A percentile compares a stretch with the other conserved stretches of the same genome.
phyloP scores from a whole-genome alignment of 2,113 vertebrate species.

The Oryzias woworae region DNA sequence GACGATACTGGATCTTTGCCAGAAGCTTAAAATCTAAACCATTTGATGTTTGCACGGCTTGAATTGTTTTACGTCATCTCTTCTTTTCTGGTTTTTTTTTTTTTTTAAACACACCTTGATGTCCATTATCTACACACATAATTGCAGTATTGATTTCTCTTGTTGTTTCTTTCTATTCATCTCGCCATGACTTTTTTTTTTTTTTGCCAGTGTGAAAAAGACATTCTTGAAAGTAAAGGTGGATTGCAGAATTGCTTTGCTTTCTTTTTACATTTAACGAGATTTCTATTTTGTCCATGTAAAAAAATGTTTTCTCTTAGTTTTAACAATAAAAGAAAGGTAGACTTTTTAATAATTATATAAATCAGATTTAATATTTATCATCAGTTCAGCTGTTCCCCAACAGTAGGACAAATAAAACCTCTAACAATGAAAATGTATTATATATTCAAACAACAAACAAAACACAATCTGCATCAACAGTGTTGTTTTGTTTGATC shows the following conservation, averaged over 20 bases:
- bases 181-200: slow-evolving; percentile 52
- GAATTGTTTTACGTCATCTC: slow-evolving; percentile 72
- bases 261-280: neutral
- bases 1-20: slow-evolving; percentile 68
- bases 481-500: slow-evolving; percentile 69
- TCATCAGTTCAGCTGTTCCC: slow-evolving; percentile 44
- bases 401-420: slow-evolving; percentile 48
- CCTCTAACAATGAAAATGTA: slow-evolving; percentile 56
- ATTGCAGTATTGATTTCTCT: slow-evolving; percentile 78
- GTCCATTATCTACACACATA: slow-evolving; percentile 76
- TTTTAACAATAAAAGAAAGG: too few species aligned
- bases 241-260: slow-evolving; percentile 39
- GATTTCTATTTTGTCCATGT: too few species aligned
- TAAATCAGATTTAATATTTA: slow-evolving; percentile 5
- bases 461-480: slow-evolving; percentile 52
- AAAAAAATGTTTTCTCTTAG: too few species aligned
- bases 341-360: too few species aligned
- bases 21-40: slow-evolving; percentile 52
- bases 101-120: slow-evolving; percentile 72
- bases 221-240: slow-evolving; percentile 62
- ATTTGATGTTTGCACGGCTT: slow-evolving; percentile 68
- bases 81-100: slow-evolving; percentile 53
- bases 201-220: slow-evolving; percentile 53
- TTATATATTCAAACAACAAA: slow-evolving; percentile 70
- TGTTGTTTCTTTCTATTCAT: slow-evolving; percentile 66